Percentiles rank a stretch among this genome's conserved stretches.
Evolutionary conservation across 2,888 invertebrate species (phyloP).

Genomic region (Cephus nigrinus): DNA sequence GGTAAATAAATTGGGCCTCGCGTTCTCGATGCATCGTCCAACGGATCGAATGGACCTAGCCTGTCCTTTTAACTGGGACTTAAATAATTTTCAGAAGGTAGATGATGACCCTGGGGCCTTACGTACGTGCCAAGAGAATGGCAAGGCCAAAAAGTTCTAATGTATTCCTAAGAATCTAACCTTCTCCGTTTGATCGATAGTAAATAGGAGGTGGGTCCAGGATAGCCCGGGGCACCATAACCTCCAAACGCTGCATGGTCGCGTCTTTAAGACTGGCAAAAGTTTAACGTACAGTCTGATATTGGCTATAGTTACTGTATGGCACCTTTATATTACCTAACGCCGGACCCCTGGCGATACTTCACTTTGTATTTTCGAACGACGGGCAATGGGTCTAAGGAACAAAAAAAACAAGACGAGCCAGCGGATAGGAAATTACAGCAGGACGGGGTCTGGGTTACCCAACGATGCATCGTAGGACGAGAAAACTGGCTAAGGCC

Average conservation of each 20-base stretch:
- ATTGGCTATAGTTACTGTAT: too few species aligned
- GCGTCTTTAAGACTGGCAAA: background rate
- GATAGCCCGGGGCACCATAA: background rate
- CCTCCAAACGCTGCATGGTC: background rate
- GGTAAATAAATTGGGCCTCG: slow-evolving; percentile 5
- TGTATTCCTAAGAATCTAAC: slow-evolving; percentile 31
- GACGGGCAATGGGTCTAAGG: background rate
- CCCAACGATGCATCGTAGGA: background rate
- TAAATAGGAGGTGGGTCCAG: background rate
- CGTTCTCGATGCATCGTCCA: slow-evolving; percentile 42
- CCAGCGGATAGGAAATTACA: background rate
- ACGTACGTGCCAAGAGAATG: slow-evolving; percentile 18
- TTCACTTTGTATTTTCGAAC: background rate
- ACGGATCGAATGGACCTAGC: slow-evolving; percentile 6
- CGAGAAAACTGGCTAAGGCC: background rate
- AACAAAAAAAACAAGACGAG: background rate
- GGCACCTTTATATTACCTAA: background rate
- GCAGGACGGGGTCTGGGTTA: too few species aligned
- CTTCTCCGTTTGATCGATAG: background rate
- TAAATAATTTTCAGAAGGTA: background rate
- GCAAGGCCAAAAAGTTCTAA: slow-evolving; percentile 26
- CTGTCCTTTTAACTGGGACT: background rate
- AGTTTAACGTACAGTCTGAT: background rate
- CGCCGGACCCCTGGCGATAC: background rate
- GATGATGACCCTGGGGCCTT: background rate